phyloP scores from a whole-genome alignment of 2,888 invertebrate species.

The Tipula helvola region DNA sequence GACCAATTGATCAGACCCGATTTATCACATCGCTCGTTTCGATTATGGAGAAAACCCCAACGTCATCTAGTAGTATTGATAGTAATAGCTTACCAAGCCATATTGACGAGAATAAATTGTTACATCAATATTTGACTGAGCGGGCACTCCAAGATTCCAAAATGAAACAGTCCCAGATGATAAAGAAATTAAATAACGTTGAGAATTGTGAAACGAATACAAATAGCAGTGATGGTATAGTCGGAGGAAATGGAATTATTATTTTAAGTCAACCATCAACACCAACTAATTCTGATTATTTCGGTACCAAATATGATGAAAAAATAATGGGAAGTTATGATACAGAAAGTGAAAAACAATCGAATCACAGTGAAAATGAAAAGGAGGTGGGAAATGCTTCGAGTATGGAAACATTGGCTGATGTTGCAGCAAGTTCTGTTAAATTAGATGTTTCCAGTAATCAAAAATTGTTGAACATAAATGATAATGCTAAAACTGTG shows the following conservation, averaged over 20 bases:
- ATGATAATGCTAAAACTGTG: conserved; percentile 47
- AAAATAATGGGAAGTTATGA: not conserved
- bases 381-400: conserved; percentile 8
- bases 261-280: not conserved
- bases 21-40: conserved; percentile 33
- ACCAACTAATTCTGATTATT: not conserved
- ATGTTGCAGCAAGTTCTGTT: conserved; percentile 18
- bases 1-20: conserved; percentile 26
- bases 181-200: conserved; percentile 15
- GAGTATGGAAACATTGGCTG: conserved; percentile 18
- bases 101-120: conserved; percentile 47
- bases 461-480: conserved; percentile 8
- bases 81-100: not conserved
- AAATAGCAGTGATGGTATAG: not conserved
- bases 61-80: not conserved
- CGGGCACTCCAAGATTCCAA: conserved; percentile 55
- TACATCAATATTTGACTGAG: conserved; percentile 61
- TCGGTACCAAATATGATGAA: not conserved
- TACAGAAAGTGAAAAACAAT: not conserved
- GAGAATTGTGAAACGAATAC: not conserved
- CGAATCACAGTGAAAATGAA: not conserved
- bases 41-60: conserved; percentile 27
- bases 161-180: conserved; percentile 53
- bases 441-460: conserved; percentile 16
- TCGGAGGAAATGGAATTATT: conserved; percentile 8